Percentiles rank a stretch among this genome's conserved stretches.
These are phyloP conservation scores for Danionella cerebrum DNA, from an alignment of 2,113 vertebrate genomes.

Conservation along the genomic window DNA sequence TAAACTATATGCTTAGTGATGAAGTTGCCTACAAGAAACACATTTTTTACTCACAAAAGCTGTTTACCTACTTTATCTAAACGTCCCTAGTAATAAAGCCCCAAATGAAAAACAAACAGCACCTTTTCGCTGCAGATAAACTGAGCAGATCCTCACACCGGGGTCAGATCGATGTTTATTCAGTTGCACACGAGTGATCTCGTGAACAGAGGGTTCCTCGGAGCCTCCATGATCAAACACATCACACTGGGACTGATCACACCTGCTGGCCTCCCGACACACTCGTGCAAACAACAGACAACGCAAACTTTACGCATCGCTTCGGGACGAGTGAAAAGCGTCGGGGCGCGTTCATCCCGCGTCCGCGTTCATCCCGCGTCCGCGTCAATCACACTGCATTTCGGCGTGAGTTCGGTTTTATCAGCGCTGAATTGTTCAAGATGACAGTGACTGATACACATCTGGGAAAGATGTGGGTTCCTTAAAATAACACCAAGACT, in stretches of 20 bases:
- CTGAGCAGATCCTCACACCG: neutral
- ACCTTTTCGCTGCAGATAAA: neutral
- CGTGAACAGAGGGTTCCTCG: neutral
- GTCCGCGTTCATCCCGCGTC: neutral
- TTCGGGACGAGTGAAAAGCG: neutral
- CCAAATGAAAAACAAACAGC: constrained; percentile 12
- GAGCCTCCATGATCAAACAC: neutral
- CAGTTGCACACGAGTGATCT: constrained; percentile 15
- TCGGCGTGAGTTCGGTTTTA: neutral
- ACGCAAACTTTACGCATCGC: neutral
- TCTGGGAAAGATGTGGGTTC: neutral
- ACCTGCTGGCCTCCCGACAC: neutral
- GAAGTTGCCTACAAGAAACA: too few species aligned
- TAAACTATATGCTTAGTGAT: too few species aligned
- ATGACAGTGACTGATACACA: constrained; percentile 24
- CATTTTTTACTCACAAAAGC: too few species aligned
- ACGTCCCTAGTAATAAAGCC: neutral
- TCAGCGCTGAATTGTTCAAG: constrained; percentile 19
- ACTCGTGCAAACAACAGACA: neutral
- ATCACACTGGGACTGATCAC: neutral
- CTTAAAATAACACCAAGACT: neutral
- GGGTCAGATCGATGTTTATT: constrained; percentile 10
- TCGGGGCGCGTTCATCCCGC: neutral
- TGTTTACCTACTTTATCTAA: too few species aligned
- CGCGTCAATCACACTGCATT: neutral